A percentile compares a stretch with the other conserved stretches of the same genome.
Conservation (phyloP, 2,797 vertebrate genomes). For the Darevskia nairensis region DNA sequence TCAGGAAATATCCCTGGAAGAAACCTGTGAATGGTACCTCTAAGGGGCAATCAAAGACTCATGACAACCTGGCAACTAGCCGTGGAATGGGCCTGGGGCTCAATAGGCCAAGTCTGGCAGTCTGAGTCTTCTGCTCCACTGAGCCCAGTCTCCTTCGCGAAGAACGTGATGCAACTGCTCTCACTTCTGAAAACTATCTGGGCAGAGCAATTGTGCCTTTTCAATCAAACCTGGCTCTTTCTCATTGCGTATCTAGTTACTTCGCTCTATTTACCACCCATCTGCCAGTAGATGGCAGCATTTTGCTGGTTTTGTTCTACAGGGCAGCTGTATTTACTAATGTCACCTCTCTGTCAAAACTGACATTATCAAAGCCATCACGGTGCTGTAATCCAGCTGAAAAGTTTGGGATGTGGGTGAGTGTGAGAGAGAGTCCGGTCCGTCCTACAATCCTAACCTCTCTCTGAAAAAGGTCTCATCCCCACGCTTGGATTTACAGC, state of each 20-base stretch:
- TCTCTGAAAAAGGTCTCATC: not conserved
- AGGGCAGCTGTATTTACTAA: not conserved
- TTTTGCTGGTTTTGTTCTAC: constrained; percentile 3
- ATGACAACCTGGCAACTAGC: not conserved
- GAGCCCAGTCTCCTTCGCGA: not conserved
- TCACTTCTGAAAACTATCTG: not conserved
- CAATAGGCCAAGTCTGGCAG: not conserved
- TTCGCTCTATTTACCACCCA: no score
- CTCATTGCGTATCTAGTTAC: no score
- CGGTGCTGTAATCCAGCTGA: not conserved
- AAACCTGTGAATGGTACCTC: not conserved
- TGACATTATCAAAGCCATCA: not conserved
- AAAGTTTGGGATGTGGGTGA: no score
- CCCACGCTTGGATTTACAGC: not conserved
- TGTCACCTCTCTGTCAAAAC: not conserved
- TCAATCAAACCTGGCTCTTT: not conserved
- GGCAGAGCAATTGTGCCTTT: not conserved
- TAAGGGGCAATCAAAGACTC: not conserved
- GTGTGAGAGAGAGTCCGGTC: not conserved
- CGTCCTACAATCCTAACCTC: not conserved
- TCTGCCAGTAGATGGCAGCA: constrained; percentile 33
- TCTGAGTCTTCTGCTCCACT: not conserved
- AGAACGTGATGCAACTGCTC: not conserved
- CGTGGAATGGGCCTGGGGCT: not conserved
- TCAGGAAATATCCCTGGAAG: not conserved